These are phyloP conservation scores for Alethe castanea DNA, from an alignment of 2,113 vertebrate species.

Conservation along the genomic window DNA sequence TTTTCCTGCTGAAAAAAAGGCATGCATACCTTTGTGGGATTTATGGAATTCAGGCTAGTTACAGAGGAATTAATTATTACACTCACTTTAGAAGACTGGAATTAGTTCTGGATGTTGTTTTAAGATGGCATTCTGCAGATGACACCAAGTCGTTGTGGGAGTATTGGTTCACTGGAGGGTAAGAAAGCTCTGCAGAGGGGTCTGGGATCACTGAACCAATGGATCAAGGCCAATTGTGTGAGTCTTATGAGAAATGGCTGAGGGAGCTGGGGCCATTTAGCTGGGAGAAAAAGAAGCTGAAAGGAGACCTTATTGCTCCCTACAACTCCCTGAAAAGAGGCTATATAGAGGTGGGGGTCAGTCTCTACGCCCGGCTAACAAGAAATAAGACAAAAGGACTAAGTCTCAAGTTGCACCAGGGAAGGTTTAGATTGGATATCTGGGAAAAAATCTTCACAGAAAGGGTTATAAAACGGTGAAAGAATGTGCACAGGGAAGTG, in stretches of 20 bases:
- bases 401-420: not conserved
- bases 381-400: not conserved
- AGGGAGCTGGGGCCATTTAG: not conserved
- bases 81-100: not conserved
- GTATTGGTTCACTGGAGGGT: not conserved
- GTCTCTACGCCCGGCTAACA: not conserved
- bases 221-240: not conserved
- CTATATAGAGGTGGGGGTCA: rapidly evolving
- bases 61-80: not conserved
- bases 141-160: rapidly evolving
- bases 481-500: not conserved
- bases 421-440: not conserved
- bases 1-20: not conserved
- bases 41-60: not conserved
- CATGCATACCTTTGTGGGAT: not conserved
- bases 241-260: not conserved
- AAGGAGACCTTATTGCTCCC: not conserved
- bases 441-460: not conserved
- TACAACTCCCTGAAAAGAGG: not conserved
- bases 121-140: not conserved
- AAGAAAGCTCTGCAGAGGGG: not conserved
- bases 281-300: not conserved
- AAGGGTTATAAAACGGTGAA: not conserved
- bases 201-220: not conserved
- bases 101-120: not conserved